A percentile compares a stretch with the other conserved stretches of the same genome.
phyloP scores from a whole-genome alignment of 2,113 vertebrate genomes.

The Pachycephala philippinensis region DNA sequence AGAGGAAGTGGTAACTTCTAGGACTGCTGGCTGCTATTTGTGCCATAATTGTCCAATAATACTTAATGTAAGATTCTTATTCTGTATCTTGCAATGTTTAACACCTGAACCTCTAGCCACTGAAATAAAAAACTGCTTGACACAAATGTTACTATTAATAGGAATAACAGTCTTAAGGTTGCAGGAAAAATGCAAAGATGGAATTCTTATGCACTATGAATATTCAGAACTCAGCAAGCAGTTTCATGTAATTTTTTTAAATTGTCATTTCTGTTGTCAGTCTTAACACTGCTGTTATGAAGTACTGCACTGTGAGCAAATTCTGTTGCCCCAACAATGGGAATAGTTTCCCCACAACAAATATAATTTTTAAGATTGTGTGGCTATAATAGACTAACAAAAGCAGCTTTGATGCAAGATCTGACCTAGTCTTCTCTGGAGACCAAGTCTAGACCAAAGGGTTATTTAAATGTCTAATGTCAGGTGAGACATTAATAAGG shows the following conservation, averaged over 20 bases:
- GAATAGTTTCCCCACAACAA: neutral
- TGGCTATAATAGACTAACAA: constrained; percentile 5
- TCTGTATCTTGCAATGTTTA: neutral
- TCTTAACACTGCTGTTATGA: neutral
- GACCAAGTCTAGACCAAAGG: neutral
- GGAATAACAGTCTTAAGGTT: neutral
- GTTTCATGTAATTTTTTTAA: neutral
- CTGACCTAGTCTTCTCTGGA: neutral
- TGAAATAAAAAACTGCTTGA: neutral
- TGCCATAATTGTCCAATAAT: neutral
- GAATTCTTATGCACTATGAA: neutral
- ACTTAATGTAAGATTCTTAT: neutral
- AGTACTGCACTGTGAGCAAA: neutral
- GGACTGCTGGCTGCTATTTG: neutral
- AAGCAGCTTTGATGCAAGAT: neutral
- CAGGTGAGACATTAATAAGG: neutral
- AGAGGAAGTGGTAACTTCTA: neutral
- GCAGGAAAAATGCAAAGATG: neutral
- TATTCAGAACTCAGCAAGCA: neutral
- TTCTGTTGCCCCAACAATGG: neutral
- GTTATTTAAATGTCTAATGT: neutral
- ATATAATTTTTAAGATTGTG: neutral
- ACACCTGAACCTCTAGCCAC: neutral
- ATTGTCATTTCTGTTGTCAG: neutral
- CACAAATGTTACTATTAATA: neutral